Percentiles rank a stretch among this genome's conserved stretches.
These are phyloP conservation scores for Temnothorax nylanderi DNA, from an alignment of 1,140 invertebrate genomes.

Conservation along the genomic window DNA sequence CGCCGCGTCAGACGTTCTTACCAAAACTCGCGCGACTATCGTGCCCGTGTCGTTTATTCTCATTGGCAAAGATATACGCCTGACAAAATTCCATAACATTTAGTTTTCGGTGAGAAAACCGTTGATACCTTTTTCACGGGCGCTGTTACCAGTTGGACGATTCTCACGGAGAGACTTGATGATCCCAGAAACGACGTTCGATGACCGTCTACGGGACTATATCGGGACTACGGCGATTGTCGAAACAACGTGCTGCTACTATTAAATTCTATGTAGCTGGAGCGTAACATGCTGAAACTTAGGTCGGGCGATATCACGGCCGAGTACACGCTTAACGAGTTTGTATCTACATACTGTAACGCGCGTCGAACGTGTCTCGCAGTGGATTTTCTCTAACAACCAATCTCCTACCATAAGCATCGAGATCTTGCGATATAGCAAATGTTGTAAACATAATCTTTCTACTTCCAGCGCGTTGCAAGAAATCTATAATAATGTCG, in stretches of 20 bases:
- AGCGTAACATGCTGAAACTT: constrained; percentile 7
- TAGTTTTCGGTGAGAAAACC: not conserved
- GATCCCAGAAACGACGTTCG: not conserved
- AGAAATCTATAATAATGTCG: not conserved
- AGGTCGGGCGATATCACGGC: constrained; percentile 35
- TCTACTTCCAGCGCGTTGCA: not conserved
- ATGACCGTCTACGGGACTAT: not conserved
- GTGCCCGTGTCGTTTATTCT: not conserved
- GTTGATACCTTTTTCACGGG: not conserved
- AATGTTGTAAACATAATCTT: not conserved
- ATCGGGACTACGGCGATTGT: constrained; percentile 31
- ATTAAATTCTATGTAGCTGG: constrained; percentile 49
- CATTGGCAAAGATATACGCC: not conserved
- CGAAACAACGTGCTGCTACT: constrained; percentile 40
- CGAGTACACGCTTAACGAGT: constrained; percentile 36
- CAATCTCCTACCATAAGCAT: constrained; percentile 40
- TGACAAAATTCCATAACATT: constrained; percentile 1
- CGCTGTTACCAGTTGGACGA: not conserved
- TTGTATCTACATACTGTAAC: constrained; percentile 39
- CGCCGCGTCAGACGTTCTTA: not conserved
- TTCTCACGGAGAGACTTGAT: not conserved
- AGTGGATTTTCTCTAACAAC: constrained; percentile 57
- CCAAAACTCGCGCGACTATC: not conserved
- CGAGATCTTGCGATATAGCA: constrained; percentile 11
- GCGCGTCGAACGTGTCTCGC: constrained; percentile 46